Evolutionary conservation across 2,888 invertebrate species (phyloP).

Genomic region (Oscheius sp.): DNA sequence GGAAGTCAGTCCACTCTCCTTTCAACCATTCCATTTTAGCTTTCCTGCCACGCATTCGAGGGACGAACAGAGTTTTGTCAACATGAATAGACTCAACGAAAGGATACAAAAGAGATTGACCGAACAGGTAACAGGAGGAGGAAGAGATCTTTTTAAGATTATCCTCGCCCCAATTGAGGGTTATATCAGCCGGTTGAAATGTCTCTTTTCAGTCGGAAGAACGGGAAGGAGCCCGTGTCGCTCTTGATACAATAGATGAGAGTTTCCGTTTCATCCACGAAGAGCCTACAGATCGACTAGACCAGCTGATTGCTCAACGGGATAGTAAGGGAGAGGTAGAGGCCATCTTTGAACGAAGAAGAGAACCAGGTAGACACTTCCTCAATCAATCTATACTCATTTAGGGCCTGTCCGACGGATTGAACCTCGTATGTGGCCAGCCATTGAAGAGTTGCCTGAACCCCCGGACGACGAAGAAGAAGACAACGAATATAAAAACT

Average conservation of each 20-base stretch:
- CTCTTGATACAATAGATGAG: too few species aligned
- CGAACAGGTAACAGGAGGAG: too few species aligned
- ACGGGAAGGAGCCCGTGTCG: conserved; percentile 12
- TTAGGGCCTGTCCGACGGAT: conserved; percentile 8
- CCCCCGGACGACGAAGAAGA: conserved; percentile 9
- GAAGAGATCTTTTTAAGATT: too few species aligned
- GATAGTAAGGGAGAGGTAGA: conserved; percentile 29
- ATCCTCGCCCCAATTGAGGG: not conserved
- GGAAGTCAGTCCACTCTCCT: conserved; percentile 13
- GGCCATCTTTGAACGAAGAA: conserved; percentile 28
- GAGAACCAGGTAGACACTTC: conserved; percentile 9
- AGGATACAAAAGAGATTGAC: conserved; percentile 22
- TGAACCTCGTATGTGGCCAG: conserved; percentile 26
- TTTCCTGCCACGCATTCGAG: conserved; percentile 28
- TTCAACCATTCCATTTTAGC: conserved; percentile 3
- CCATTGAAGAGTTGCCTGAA: conserved; percentile 16
- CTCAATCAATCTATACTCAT: not conserved
- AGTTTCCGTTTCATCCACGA: conserved; percentile 30
- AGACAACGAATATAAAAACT: conserved; percentile 9
- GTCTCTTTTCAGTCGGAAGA: conserved; percentile 11
- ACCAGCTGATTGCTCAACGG: conserved; percentile 19
- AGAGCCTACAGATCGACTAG: conserved; percentile 23
- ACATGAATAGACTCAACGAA: conserved; percentile 32
- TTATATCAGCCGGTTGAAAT: not conserved
- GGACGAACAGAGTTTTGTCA: conserved; percentile 24